Percentiles rank a stretch among this genome's conserved stretches.
phyloP scores from a whole-genome alignment of 1,140 invertebrate genomes.

The Scaptomyza montana region DNA sequence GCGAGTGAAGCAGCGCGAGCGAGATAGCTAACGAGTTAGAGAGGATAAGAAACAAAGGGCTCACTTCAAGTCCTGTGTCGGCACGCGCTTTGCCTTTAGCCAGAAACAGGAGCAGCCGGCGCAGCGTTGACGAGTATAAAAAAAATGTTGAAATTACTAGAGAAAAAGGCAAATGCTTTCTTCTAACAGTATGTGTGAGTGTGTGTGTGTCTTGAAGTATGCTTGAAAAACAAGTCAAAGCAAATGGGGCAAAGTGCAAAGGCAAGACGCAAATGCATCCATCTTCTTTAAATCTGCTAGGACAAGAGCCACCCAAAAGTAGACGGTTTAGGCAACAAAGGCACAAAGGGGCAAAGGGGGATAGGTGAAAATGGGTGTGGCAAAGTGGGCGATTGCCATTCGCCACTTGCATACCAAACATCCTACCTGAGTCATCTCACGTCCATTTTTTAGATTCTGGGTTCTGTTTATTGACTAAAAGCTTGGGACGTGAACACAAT shows the following conservation, averaged over 20 bases:
- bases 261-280: constrained; percentile 40
- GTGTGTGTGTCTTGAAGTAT: constrained; percentile 65
- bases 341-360: not conserved
- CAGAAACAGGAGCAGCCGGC: constrained; percentile 7
- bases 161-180: constrained; percentile 60
- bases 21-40: not conserved
- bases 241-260: constrained; percentile 26
- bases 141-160: constrained; percentile 75
- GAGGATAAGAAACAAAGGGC: constrained; percentile 21
- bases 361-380: constrained; percentile 7
- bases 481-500: constrained; percentile 49
- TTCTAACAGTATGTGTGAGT: constrained; percentile 19
- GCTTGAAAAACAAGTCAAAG: constrained; percentile 53
- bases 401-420: constrained; percentile 72
- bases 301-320: not conserved
- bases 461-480: constrained; percentile 68
- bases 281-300: constrained; percentile 54
- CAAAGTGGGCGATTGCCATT: constrained; percentile 20
- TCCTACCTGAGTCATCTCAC: constrained; percentile 41
- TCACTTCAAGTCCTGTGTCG: constrained; percentile 25
- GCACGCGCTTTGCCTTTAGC: constrained; percentile 13
- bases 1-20: not conserved
- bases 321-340: too few species aligned
- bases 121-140: constrained; percentile 33
- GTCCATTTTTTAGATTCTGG: constrained; percentile 28